Evolutionary conservation across 2,888 invertebrate species (phyloP).

Genomic region (Scaptomyza parva): DNA sequence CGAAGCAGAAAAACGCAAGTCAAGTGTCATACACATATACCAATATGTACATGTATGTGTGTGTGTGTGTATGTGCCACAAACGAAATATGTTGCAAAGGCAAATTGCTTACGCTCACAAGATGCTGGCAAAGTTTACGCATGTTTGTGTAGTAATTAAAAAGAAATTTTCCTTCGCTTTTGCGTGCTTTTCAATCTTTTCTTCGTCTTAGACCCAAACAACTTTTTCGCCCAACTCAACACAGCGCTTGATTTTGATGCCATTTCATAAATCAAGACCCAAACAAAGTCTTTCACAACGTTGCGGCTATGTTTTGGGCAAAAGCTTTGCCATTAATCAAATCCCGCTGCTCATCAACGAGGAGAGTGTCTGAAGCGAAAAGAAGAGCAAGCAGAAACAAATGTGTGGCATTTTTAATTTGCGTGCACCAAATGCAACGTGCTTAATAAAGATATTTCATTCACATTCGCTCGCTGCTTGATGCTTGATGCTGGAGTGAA

Average conservation of each 20-base stretch:
- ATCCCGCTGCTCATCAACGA: background rate
- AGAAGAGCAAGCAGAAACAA: no score
- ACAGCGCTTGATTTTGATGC: no score
- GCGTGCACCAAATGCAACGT: background rate
- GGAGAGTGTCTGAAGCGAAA: no score
- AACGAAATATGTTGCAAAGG: no score
- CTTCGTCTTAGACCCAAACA: background rate
- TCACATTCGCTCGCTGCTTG: background rate
- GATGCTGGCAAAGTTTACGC: background rate
- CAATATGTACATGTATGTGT: no score
- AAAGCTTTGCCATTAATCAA: slow-evolving; percentile 17
- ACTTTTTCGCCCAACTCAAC: background rate
- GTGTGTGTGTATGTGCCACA: background rate
- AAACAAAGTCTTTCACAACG: background rate
- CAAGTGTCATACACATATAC: slow-evolving; percentile 6
- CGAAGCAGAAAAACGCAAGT: slow-evolving; percentile 5
- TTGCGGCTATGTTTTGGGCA: background rate
- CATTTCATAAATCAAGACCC: slow-evolving; percentile 20
- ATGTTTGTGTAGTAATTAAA: slow-evolving; percentile 3
- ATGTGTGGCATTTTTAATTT: background rate
- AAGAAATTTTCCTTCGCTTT: background rate
- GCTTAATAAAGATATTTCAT: background rate
- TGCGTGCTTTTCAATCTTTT: background rate
- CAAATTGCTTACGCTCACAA: background rate
- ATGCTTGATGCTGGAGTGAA: no score